These are phyloP conservation scores for Hetaerina americana DNA, from an alignment of 1,140 invertebrate genomes.

Conservation along the genomic window DNA sequence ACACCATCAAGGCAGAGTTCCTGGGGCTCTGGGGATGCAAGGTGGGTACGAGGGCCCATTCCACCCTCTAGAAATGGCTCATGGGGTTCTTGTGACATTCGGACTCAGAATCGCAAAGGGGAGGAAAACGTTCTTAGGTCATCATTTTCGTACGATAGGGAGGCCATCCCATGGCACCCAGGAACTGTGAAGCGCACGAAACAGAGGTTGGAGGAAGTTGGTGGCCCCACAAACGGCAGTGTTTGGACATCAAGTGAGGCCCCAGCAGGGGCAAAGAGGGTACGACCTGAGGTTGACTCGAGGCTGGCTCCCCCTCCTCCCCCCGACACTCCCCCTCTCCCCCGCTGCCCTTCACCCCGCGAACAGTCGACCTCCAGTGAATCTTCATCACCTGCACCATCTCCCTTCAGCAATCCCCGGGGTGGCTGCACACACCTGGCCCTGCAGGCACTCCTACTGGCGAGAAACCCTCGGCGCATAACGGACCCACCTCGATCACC, in stretches of 20 bases:
- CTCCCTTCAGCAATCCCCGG: slow-evolving; percentile 22
- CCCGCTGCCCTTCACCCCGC: slow-evolving; percentile 22
- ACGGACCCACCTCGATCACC: neutral
- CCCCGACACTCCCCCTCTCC: slow-evolving; percentile 9
- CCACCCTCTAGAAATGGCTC: slow-evolving; percentile 56
- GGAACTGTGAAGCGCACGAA: slow-evolving; percentile 57
- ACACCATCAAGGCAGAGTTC: slow-evolving; percentile 63
- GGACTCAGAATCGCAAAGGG: slow-evolving; percentile 26
- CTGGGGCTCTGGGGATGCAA: slow-evolving; percentile 61
- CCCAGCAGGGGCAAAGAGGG: slow-evolving; percentile 31
- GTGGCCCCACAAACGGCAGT: neutral
- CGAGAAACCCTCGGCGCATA: slow-evolving; percentile 20
- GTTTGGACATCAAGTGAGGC: slow-evolving; percentile 20
- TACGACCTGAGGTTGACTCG: slow-evolving; percentile 29
- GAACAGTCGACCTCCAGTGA: slow-evolving; percentile 18
- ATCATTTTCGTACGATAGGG: slow-evolving; percentile 41
- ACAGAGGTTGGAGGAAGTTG: slow-evolving; percentile 51
- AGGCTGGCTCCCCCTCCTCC: neutral
- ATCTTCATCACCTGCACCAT: slow-evolving; percentile 22
- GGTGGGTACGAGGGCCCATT: slow-evolving; percentile 26
- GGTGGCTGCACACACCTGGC: slow-evolving; percentile 12
- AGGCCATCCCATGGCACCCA: slow-evolving; percentile 47
- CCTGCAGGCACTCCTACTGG: slow-evolving; percentile 14
- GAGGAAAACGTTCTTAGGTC: slow-evolving; percentile 28
- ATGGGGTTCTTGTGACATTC: slow-evolving; percentile 57